Conservation (phyloP, 1,140 invertebrate species). For the Battus philenor region DNA sequence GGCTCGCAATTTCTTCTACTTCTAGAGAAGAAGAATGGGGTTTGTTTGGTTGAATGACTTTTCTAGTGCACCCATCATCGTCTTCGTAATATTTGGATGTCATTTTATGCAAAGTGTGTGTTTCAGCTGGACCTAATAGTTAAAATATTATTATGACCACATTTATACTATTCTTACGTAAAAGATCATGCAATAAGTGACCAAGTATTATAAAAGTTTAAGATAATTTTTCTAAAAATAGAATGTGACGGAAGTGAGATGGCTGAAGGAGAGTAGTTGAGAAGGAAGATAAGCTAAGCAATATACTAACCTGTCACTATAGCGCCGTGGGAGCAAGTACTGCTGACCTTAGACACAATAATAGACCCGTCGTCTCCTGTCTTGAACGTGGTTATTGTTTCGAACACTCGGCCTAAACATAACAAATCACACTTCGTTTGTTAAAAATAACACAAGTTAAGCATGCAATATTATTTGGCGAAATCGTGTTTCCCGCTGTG, state of each 20-base stretch:
- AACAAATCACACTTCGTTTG: conserved; percentile 67
- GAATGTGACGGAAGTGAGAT: too few species aligned
- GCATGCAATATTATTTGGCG: conserved; percentile 58
- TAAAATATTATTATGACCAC: conserved; percentile 67
- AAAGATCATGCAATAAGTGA: conserved; percentile 36
- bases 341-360: conserved; percentile 79
- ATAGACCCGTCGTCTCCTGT: conserved; percentile 77
- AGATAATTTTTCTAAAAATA: not conserved
- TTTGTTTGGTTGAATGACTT: conserved; percentile 62
- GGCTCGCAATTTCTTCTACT: conserved; percentile 79
- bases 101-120: conserved; percentile 80
- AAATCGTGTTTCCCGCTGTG: conserved; percentile 45
- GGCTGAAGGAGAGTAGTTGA: conserved; percentile 21
- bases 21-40: conserved; percentile 73
- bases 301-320: conserved; percentile 78
- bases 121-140: conserved; percentile 80
- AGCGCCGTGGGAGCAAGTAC: conserved; percentile 77
- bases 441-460: conserved; percentile 66
- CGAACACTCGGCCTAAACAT: conserved; percentile 74
- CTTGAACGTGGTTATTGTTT: conserved; percentile 79
- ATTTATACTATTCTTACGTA: conserved; percentile 29
- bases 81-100: conserved; percentile 75
- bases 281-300: conserved; percentile 52
- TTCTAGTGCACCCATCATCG: conserved; percentile 50
- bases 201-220: too few species aligned